These are phyloP conservation scores for Erannis defoliaria DNA, from an alignment of 2,888 invertebrate species.

Conservation along the genomic window DNA sequence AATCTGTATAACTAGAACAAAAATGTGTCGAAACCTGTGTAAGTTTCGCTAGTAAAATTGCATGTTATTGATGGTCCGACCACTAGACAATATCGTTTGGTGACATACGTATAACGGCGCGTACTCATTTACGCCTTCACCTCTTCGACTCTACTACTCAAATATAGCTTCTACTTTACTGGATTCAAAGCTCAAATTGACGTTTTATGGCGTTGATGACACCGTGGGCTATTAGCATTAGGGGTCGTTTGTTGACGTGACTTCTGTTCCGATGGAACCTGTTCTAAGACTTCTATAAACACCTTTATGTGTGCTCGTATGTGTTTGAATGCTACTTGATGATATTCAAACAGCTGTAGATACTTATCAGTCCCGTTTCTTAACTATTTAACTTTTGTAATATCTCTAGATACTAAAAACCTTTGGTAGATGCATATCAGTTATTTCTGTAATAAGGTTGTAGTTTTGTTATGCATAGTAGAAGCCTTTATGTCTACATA, in stretches of 20 bases:
- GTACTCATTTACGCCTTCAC: slow-evolving; percentile 68
- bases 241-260: slow-evolving; percentile 75
- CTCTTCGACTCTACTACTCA: slow-evolving; percentile 28
- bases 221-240: slow-evolving; percentile 60
- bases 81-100: slow-evolving; percentile 69
- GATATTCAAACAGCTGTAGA: slow-evolving; percentile 21
- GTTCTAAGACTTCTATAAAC: slow-evolving; percentile 49
- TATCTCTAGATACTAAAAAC: neutral
- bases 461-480: neutral
- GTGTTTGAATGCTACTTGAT: slow-evolving; percentile 26
- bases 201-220: slow-evolving; percentile 51
- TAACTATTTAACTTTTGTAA: slow-evolving; percentile 10
- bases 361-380: slow-evolving; percentile 23
- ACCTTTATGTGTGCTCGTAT: slow-evolving; percentile 6
- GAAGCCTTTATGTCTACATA: neutral
- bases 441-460: no score
- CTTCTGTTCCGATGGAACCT: slow-evolving; percentile 65
- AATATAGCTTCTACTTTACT: slow-evolving; percentile 47
- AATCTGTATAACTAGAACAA: no score
- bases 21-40: no score
- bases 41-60: neutral
- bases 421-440: no score
- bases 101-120: slow-evolving; percentile 79
- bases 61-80: slow-evolving; percentile 52
- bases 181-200: slow-evolving; percentile 54